Conservation (phyloP, 2,113 vertebrate genomes). For the Choloepus hoffmanni region DNA sequence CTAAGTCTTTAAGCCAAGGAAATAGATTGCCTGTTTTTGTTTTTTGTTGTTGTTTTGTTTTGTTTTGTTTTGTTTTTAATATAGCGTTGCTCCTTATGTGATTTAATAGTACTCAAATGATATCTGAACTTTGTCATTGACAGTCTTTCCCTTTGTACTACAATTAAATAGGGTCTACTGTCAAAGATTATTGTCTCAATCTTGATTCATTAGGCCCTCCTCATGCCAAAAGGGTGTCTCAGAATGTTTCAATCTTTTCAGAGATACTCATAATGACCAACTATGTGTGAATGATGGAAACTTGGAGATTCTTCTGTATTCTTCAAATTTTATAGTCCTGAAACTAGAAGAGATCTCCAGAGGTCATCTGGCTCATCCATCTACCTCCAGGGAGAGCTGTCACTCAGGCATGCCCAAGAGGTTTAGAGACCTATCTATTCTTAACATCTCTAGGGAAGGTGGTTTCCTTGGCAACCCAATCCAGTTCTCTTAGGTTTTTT, state of each 20-base stretch:
- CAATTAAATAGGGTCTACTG: conserved; percentile 8
- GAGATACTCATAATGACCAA: conserved; percentile 57
- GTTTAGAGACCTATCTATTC: conserved; percentile 71
- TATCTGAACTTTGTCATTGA: conserved; percentile 22
- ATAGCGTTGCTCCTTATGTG: conserved; percentile 18
- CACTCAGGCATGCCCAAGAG: conserved; percentile 63
- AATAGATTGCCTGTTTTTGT: not conserved
- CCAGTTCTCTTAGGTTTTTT: conserved; percentile 61
- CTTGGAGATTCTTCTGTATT: conserved; percentile 61
- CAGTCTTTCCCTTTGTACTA: conserved; percentile 35
- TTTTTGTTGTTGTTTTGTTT: not conserved
- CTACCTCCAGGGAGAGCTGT: conserved; percentile 69
- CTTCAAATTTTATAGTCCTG: conserved; percentile 51
- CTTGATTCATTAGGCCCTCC: conserved; percentile 54
- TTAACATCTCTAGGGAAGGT: conserved; percentile 68
- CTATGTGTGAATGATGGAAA: conserved; percentile 64
- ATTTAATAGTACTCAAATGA: not conserved
- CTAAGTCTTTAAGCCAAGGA: not conserved
- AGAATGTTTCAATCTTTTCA: conserved; percentile 58
- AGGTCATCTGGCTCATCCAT: conserved; percentile 72
- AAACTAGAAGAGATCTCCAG: conserved; percentile 35
- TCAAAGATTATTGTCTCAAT: conserved; percentile 29
- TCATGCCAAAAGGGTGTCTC: conserved; percentile 27
- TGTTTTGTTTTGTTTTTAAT: not conserved
- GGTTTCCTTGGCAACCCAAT: conserved; percentile 76